Evolutionary conservation across 2,888 invertebrate genomes (phyloP), one percentile per base, ranked within the genome.

Genomic region (Eupithecia vulgata): DNA sequence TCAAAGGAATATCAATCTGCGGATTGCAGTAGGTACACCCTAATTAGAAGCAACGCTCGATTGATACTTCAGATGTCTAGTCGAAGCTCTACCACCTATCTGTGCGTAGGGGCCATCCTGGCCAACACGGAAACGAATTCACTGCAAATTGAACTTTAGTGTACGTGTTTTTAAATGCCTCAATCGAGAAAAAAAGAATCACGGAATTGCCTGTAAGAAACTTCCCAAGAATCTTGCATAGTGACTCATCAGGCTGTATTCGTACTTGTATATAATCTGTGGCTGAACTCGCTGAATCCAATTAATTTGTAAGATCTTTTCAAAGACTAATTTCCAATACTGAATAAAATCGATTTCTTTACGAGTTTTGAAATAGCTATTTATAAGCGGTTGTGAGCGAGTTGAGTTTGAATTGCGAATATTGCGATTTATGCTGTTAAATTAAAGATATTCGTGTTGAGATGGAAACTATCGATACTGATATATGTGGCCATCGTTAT

Each of bases 251-350:
- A 65, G 17, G 40, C 37, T 64, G 37, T 64, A 35, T 61, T 34
- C 61, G 34, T 17, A 65, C 61, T 61, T 13, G n/a, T 59, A 68
- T 42, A 1, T 45, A 8, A 52, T 73, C 70, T 67, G 65, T 67
- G 48, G 25, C 40, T n/a, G 30, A 64, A 64, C 17, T 65, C 71
- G 37, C 61, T 70, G 71, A 70, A 71, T 73, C 72, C 72, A 76
- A 74, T 76, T 76, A 75, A 70, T 74, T 74, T 74, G 68, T 64
- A 66, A 71, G 67, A 64, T 69, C 59, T 65, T 37, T 52, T 70
- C 42, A 68, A 74, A 71, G 37, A 74, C 74, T 67, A 72, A 68
- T 68, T 71, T 71, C 62, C 61, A 74, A 62, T 71, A 57, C 48
- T 37, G 70, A 64, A 42, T 68, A n/a, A 59, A 73, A 70, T 73